Evolutionary conservation across 1,140 invertebrate genomes (phyloP).

Genomic region (Chelonus insularis): DNA sequence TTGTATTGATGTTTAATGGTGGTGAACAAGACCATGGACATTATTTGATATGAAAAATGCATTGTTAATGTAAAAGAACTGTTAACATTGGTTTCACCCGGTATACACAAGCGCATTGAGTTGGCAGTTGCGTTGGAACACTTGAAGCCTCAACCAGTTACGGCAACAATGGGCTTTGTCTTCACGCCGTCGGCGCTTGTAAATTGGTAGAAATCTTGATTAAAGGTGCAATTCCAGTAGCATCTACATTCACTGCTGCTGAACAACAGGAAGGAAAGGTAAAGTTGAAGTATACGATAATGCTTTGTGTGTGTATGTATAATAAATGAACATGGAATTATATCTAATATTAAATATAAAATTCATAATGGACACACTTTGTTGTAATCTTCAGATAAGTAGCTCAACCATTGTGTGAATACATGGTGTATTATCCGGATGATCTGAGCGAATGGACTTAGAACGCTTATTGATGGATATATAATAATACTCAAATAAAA

Average conservation of each 20-base stretch:
- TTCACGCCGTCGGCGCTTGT: conserved; percentile 57
- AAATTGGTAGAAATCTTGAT: conserved; percentile 63
- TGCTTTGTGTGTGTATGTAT: too few relatives aligned
- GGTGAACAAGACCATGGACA: too few relatives aligned
- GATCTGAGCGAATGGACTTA: conserved; percentile 22
- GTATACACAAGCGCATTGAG: background rate
- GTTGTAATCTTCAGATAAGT: conserved; percentile 23
- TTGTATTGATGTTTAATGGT: too few relatives aligned
- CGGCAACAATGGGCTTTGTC: conserved; percentile 61
- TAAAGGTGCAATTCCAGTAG: conserved; percentile 58
- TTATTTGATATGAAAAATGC: too few relatives aligned
- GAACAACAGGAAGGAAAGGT: conserved; percentile 35
- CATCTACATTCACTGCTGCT: conserved; percentile 35
- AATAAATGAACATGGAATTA: too few relatives aligned
- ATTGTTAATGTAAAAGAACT: too few relatives aligned
- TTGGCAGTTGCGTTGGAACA: conserved; percentile 53
- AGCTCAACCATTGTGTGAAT: conserved; percentile 15
- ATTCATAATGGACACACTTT: background rate
- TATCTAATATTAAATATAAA: background rate
- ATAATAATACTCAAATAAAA: background rate
- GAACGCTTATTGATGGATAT: conserved; percentile 11
- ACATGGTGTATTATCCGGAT: conserved; percentile 22
- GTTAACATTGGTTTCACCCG: conserved; percentile 3
- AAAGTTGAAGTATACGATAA: background rate
- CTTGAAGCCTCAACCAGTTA: conserved; percentile 61